phyloP scores from a whole-genome alignment of 2,797 vertebrate species.

The Neosalanx taihuensis region DNA sequence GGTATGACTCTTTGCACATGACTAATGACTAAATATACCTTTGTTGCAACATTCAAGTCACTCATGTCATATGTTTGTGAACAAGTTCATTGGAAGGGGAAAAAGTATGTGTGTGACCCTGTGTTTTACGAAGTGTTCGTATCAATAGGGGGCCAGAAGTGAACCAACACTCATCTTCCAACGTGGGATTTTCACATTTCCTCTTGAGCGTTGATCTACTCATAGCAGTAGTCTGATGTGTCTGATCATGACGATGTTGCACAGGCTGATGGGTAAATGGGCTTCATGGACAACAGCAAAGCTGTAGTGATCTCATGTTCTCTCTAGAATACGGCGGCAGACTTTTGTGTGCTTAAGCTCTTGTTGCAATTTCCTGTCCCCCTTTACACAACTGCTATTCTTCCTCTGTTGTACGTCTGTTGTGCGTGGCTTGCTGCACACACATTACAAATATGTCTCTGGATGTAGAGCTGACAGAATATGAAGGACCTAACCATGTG shows the following conservation, averaged over 20 bases:
- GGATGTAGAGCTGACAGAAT: conserved; percentile 31
- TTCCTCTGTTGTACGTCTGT: conserved; percentile 60
- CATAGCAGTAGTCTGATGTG: background rate
- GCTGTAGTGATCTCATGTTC: no score
- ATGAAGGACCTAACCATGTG: background rate
- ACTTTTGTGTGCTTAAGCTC: conserved; percentile 51
- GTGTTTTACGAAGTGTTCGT: background rate
- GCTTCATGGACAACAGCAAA: background rate
- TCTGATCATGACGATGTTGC: background rate
- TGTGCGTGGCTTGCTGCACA: conserved; percentile 66
- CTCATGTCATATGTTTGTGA: background rate
- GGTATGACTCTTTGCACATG: background rate
- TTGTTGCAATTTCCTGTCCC: conserved; percentile 76
- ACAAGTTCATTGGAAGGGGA: no score
- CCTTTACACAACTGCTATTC: conserved; percentile 72
- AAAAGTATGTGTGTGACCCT: no score
- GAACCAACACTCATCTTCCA: background rate
- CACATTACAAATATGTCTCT: conserved; percentile 59
- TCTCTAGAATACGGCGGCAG: conserved; percentile 29
- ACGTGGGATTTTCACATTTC: background rate
- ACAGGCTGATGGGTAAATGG: background rate
- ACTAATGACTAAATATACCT: no score
- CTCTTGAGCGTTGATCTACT: background rate
- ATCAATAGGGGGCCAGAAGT: background rate
- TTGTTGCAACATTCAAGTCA: no score